A percentile compares a stretch with the other conserved stretches of the same genome.
These are phyloP conservation scores for Chloropsis cyanopogon DNA, from an alignment of 2,113 vertebrate species.

Conservation along the genomic window DNA sequence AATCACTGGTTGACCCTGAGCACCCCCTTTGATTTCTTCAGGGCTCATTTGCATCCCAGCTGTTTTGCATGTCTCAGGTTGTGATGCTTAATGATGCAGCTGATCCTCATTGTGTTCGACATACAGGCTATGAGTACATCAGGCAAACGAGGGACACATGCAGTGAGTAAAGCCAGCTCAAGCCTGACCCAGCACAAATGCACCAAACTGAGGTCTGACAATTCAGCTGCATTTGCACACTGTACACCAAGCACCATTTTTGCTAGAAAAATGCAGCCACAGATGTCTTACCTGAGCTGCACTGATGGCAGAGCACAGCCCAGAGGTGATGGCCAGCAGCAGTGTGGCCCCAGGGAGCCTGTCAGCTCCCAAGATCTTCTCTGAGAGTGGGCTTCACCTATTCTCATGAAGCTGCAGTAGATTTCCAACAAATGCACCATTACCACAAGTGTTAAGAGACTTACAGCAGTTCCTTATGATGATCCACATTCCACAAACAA, in stretches of 20 bases:
- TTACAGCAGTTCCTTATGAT: fast-evolving
- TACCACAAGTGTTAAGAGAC: neutral
- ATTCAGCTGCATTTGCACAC: neutral
- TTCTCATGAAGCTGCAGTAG: neutral
- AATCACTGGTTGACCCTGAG: neutral
- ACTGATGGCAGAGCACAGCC: neutral
- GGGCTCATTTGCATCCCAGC: neutral
- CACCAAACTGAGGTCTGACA: neutral
- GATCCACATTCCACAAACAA: neutral
- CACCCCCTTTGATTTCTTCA: neutral
- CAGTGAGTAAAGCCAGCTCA: neutral
- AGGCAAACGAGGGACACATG: fast-evolving
- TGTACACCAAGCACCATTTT: neutral
- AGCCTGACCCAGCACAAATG: fast-evolving
- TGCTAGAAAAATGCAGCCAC: neutral
- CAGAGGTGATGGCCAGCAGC: neutral
- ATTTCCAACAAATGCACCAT: neutral
- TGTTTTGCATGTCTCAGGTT: neutral
- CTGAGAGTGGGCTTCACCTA: neutral
- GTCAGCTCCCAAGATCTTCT: neutral
- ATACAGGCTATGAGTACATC: fast-evolving
- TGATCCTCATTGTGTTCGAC: fast-evolving
- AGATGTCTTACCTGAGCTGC: neutral
- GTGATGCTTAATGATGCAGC: neutral
- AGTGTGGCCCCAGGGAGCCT: neutral